These are phyloP conservation scores for Patiria pectinifera DNA, from an alignment of 53 echinoderm and acorn worm genomes.

Conservation along the genomic window DNA sequence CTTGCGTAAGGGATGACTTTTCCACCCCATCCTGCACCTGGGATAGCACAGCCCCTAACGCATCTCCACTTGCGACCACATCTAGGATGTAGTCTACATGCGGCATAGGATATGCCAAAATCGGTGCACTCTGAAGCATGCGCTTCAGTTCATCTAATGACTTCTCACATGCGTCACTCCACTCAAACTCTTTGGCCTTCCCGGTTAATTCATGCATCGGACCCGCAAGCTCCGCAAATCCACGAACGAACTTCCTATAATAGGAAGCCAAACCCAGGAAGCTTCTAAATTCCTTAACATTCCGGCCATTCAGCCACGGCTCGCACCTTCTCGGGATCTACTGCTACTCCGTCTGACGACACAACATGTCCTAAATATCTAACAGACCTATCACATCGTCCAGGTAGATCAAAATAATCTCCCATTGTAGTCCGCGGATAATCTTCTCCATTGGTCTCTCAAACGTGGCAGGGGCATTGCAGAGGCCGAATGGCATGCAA, in stretches of 20 bases:
- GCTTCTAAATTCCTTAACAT: constrained; percentile 53
- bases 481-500: constrained; percentile 17
- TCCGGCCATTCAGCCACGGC: constrained; percentile 47
- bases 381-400: constrained; percentile 39
- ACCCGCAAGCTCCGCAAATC: constrained; percentile 56
- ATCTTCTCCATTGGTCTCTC: constrained; percentile 54
- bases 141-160: background rate
- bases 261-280: constrained; percentile 62
- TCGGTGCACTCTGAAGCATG: background rate
- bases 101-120: constrained; percentile 13
- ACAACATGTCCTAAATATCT: constrained; percentile 41
- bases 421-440: constrained; percentile 44
- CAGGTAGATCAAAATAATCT: constrained; percentile 49
- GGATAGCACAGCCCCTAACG: constrained; percentile 7
- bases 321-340: constrained; percentile 43
- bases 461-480: constrained; percentile 4
- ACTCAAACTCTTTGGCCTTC: background rate
- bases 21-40: background rate
- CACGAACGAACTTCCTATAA: constrained; percentile 45
- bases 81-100: constrained; percentile 2
- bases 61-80: background rate
- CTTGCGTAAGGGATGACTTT: too few relatives aligned
- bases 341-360: constrained; percentile 31
- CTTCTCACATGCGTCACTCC: too few relatives aligned
- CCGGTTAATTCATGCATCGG: constrained; percentile 54